Conservation (phyloP, 2,888 invertebrate species). For the Thereva unica region DNA sequence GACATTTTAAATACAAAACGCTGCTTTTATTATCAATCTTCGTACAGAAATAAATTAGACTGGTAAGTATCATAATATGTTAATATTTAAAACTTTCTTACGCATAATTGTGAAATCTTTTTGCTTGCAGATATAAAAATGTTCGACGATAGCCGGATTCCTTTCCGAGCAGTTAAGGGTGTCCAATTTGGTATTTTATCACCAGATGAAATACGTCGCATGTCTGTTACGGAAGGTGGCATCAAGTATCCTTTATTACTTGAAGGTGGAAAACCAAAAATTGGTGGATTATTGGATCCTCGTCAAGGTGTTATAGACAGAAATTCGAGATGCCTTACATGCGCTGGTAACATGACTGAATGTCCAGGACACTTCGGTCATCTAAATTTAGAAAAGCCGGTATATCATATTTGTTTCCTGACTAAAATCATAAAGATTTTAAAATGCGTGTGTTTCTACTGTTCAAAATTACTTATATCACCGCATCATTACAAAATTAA, state of each 20-base stretch:
- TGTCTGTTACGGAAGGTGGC: slow-evolving; percentile 98
- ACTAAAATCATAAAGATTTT: slow-evolving; percentile 96
- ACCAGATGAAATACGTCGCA: slow-evolving; percentile 65
- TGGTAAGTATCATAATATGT: too few species aligned
- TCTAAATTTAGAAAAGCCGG: slow-evolving; percentile 96
- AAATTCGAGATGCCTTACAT: slow-evolving; percentile 90
- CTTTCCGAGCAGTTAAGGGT: too few species aligned
- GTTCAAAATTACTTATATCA: slow-evolving; percentile 94
- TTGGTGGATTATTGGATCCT: slow-evolving; percentile 99
- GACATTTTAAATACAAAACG: too few species aligned
- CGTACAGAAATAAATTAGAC: too few species aligned
- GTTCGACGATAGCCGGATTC: too few species aligned
- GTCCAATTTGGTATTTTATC: too few species aligned
- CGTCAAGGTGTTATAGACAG: slow-evolving; percentile 97
- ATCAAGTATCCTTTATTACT: slow-evolving; percentile 96
- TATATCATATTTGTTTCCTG: slow-evolving; percentile 97
- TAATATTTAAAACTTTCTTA: too few species aligned
- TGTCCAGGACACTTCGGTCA: slow-evolving; percentile 99
- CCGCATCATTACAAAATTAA: slow-evolving; percentile 72
- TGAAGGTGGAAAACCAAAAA: slow-evolving; percentile 97
- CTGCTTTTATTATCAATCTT: too few species aligned
- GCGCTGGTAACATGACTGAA: slow-evolving; percentile 97
- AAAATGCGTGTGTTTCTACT: slow-evolving; percentile 99
- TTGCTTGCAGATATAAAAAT: too few species aligned
- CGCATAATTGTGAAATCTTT: too few species aligned